Evolutionary conservation across 2,888 invertebrate species (phyloP), one percentile per base, ranked within the genome.

Genomic region (Nomada hirtipes): DNA sequence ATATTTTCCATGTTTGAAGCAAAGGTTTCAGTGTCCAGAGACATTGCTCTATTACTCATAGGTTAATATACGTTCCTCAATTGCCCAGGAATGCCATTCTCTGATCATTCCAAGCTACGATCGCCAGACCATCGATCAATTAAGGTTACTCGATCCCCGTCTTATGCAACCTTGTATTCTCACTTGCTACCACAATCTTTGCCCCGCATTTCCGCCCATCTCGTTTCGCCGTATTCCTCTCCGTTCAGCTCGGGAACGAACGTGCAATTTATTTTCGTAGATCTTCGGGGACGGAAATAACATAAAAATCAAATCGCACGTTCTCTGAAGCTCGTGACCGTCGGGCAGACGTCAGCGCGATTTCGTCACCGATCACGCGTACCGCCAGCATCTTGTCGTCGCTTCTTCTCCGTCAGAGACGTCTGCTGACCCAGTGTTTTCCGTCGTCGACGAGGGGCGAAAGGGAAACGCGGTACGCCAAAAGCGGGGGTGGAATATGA

Each of bases 401-500:
- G 60, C n/a, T 71, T 76, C 68, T 60, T 71, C 20, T 67, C 4
- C 60, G 36, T 53, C 11, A 18, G n/a, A 42, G 11, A 52, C 55
- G 59, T 9, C n/a, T 55, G 11, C 20, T n/a, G 29, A 71, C 52
- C 65, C 20, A 15, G 18, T n/a, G 50, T 71, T 80, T 78, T 80
- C 71, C 79, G 4, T 57, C 15, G 52, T n/a, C 52, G 64, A 60
- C 52, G 23, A 63, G 65, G 74, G 70, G 47, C 44, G 68, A 78
- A 68, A 73, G 73, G 63, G 68, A 68, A 63, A 61, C 69, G 18
- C n/a, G 60, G 59, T 15, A n/a, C 9, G 15, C 36, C 59, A 26
- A 63, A 78, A 26, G 76, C 79, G 86, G 83, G 87, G 89, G 89
- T 89, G 90, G 90, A 91, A 92, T 90, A 91, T 89, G 90, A 91